Evolutionary conservation across 2,797 vertebrate species (phyloP), one percentile per base, ranked within the genome.

Genomic region (Acanthiza pusilla): DNA sequence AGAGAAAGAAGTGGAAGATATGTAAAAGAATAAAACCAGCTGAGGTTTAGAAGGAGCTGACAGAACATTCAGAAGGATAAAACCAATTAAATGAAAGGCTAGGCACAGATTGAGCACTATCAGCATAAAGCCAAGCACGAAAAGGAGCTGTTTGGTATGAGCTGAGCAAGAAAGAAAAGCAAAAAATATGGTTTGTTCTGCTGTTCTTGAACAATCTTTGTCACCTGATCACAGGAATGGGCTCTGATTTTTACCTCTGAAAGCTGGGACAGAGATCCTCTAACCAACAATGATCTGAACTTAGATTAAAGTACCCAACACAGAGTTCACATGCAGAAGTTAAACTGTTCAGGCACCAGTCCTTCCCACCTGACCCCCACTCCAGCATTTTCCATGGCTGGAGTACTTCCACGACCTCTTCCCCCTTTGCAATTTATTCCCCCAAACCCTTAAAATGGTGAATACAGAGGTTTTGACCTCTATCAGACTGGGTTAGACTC

Each of bases 21-120:
- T 8, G 22, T 11, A 34, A 43, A 79, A 68, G 43, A 90, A 76
- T 67, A 54, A 83, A 89, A 85, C 8, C 55, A 80, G 79, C 91
- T 54, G 38, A 88, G 63, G 77, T 53, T 93, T 81, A 89, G 83
- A 84, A 95, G 78, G 62, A 85, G 91, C 87, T 70, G 80, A 96
- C 71, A 94, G 91, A 94, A 91, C 54, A 54, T 51, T 77, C 12
- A 63, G 51, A 94, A 43, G 20, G 47, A 60, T 68, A 71, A 84
- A 76, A 82, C 11, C 25, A 67, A 43, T 61, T 47, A 45, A 82
- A 71, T 61, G 21, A 57, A 74, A 92, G 15, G 54, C 74, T 43
- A 40, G 10, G 20, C 42, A 25, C 3, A 78, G 66, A 54, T 25
- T 25, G 48, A 91, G 50, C 71, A 70, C 5, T n/a, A 45, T 19